Percentiles rank a stretch among this genome's conserved stretches.
Evolutionary conservation across 2,888 invertebrate genomes (phyloP).

Genomic region (Drosophila neotestacea): DNA sequence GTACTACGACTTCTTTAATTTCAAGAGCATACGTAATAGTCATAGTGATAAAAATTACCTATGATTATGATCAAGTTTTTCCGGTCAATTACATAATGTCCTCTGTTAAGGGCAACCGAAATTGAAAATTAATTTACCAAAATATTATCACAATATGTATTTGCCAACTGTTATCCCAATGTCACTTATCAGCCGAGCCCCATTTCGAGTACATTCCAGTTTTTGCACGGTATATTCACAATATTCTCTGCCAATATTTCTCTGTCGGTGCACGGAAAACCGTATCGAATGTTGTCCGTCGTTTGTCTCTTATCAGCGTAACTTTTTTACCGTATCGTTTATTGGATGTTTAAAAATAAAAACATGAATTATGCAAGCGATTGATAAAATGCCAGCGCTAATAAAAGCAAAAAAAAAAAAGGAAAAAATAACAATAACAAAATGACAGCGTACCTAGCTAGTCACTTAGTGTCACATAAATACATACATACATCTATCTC

Average conservation of each 20-base stretch:
- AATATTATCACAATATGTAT: conserved; percentile 16
- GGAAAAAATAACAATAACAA: not conserved
- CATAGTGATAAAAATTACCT: not conserved
- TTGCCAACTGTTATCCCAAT: conserved; percentile 7
- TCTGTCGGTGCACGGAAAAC: not conserved
- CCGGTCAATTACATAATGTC: conserved; percentile 21
- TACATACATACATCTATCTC: not conserved
- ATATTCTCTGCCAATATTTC: not conserved
- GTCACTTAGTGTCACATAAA: conserved; percentile 3
- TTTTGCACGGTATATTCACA: not conserved
- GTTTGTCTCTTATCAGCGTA: conserved; percentile 42
- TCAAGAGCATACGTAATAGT: not conserved
- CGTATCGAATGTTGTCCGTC: conserved; percentile 21
- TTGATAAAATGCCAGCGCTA: conserved; percentile 61
- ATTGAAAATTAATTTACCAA: conserved; percentile 17
- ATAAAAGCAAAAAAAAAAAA: conserved; percentile 8
- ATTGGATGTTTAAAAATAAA: conserved; percentile 70
- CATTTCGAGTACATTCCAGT: conserved; percentile 22
- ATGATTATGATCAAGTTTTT: conserved; percentile 5
- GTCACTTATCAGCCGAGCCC: conserved; percentile 35
- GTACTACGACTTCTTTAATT: not conserved
- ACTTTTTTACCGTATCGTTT: conserved; percentile 23
- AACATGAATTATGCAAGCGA: conserved; percentile 60
- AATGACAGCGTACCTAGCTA: not conserved
- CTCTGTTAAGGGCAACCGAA: not conserved